These are phyloP conservation scores for Papilio machaon DNA, from an alignment of 1,140 invertebrate genomes.

Conservation along the genomic window DNA sequence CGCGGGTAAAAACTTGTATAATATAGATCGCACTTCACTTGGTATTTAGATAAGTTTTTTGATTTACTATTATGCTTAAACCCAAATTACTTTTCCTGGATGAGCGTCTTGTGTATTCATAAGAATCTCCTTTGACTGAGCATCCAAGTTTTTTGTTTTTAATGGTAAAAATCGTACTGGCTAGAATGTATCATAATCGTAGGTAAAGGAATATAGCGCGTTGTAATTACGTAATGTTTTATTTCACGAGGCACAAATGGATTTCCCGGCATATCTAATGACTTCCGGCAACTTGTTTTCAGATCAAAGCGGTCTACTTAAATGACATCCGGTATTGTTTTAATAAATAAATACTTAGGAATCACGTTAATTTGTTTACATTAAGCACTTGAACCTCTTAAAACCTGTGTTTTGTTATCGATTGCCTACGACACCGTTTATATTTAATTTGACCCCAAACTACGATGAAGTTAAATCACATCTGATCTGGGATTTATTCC, in stretches of 20 bases:
- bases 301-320: constrained; percentile 8
- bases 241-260: not conserved
- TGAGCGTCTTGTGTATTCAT: too few species aligned
- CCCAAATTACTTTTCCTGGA: too few species aligned
- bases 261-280: constrained; percentile 2
- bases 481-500: too few species aligned
- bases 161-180: not conserved
- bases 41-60: too few species aligned
- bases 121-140: too few species aligned
- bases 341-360: not conserved
- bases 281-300: constrained; percentile 18
- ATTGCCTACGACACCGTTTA: too few species aligned
- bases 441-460: too few species aligned
- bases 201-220: not conserved
- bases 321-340: not conserved
- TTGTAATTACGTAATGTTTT: constrained; percentile 5
- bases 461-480: too few species aligned
- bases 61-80: too few species aligned
- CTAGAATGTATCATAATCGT: not conserved
- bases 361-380: not conserved
- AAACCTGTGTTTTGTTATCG: not conserved
- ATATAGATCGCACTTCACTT: too few species aligned
- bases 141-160: not conserved
- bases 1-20: too few species aligned
- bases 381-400: not conserved